These are phyloP conservation scores for Bathynomus jamesi DNA, from an alignment of 1,140 invertebrate genomes.

Conservation along the genomic window DNA sequence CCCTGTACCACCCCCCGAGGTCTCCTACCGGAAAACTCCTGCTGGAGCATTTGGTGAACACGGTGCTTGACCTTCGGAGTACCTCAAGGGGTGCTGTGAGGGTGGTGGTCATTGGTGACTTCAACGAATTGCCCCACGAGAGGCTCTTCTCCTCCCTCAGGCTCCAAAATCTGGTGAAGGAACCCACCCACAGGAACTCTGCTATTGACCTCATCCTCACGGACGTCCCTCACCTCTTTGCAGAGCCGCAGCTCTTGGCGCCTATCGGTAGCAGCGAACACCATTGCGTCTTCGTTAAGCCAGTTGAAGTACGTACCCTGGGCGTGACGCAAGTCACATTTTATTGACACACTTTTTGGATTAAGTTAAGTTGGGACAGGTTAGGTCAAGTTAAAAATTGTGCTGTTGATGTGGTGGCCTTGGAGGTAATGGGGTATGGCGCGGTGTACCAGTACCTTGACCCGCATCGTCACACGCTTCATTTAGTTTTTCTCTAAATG, in stretches of 20 bases:
- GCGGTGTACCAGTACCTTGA: too few species aligned
- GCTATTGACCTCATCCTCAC: constrained; percentile 32
- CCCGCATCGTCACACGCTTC: too few species aligned
- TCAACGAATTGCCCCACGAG: constrained; percentile 29
- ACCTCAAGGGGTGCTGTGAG: constrained; percentile 3
- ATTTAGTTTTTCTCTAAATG: too few species aligned
- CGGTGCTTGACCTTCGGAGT: constrained; percentile 20
- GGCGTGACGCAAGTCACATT: too few species aligned
- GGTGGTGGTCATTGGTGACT: constrained; percentile 28
- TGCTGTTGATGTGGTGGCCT: too few species aligned
- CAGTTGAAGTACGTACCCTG: constrained; percentile 1
- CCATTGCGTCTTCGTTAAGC: constrained; percentile 27
- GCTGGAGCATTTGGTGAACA: constrained; percentile 34
- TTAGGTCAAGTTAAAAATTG: too few species aligned
- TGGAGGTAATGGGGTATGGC: too few species aligned
- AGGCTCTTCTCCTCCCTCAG: constrained; percentile 23
- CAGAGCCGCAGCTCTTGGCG: constrained; percentile 22
- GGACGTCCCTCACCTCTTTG: constrained; percentile 16
- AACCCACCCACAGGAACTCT: constrained; percentile 32
- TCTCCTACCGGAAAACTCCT: constrained; percentile 29
- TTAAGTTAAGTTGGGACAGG: too few species aligned
- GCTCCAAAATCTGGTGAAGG: constrained; percentile 32
- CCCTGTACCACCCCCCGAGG: constrained; percentile 30
- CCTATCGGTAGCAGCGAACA: constrained; percentile 28
- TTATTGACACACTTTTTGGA: too few species aligned